These are phyloP conservation scores for Electrona antarctica DNA, from an alignment of 2,113 vertebrate genomes.

Conservation along the genomic window DNA sequence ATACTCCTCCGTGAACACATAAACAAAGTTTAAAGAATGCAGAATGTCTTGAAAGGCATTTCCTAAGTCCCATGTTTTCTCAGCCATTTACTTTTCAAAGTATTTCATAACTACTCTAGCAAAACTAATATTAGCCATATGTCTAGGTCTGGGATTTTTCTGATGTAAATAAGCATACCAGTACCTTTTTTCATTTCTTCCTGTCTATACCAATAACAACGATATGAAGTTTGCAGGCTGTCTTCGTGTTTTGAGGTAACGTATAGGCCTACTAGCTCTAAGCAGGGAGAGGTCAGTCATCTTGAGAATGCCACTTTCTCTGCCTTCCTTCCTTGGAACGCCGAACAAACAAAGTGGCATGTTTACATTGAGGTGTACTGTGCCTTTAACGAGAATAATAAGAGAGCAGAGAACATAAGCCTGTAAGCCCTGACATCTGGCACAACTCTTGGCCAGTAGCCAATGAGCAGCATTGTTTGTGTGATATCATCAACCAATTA, in stretches of 20 bases:
- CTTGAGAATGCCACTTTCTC: conserved; percentile 3
- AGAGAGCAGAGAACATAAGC: background rate
- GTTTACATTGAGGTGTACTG: background rate
- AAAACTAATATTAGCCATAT: too few relatives aligned
- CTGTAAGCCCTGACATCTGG: background rate
- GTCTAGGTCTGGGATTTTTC: too few relatives aligned
- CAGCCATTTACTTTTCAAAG: background rate
- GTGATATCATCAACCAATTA: background rate
- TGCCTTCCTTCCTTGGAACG: background rate
- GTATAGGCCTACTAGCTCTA: too few relatives aligned
- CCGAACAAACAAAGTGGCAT: background rate
- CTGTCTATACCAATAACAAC: background rate
- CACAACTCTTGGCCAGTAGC: background rate
- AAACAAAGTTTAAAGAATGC: background rate
- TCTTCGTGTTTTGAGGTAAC: background rate
- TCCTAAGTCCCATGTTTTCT: too few relatives aligned
- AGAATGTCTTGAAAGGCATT: too few relatives aligned
- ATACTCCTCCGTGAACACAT: background rate
- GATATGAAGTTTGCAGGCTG: background rate
- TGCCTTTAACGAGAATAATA: background rate
- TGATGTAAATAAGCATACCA: background rate
- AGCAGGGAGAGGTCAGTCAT: conserved; percentile 7
- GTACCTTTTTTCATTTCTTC: background rate
- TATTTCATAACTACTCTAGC: background rate
- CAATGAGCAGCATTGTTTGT: background rate